Percentiles rank a stretch among this genome's conserved stretches.
These are phyloP conservation scores for Drosophila diplacantha DNA, from an alignment of 2,888 invertebrate genomes.

Conservation along the genomic window DNA sequence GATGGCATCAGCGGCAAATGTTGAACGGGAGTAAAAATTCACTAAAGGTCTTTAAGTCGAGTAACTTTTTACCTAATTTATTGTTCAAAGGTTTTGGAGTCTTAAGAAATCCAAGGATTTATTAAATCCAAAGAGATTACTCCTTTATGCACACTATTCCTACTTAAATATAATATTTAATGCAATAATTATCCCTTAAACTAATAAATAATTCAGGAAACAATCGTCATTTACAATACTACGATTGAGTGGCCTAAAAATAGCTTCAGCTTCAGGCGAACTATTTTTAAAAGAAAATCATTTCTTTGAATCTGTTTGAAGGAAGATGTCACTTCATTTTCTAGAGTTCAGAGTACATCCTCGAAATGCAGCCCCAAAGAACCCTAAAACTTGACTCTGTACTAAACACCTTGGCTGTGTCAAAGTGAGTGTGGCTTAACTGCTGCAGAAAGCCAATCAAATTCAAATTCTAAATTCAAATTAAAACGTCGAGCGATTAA, in stretches of 20 bases:
- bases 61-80: background rate
- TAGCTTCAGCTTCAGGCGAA: background rate
- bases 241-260: background rate
- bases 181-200: too few species aligned
- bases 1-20: slow-evolving; percentile 12
- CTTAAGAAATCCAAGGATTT: background rate
- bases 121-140: too few species aligned
- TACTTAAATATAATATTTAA: too few species aligned
- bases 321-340: background rate
- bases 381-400: slow-evolving; percentile 3
- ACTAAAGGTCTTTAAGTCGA: slow-evolving; percentile 11
- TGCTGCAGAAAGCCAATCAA: slow-evolving; percentile 35
- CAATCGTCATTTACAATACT: background rate
- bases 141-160: too few species aligned
- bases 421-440: background rate
- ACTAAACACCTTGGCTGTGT: background rate
- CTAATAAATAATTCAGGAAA: background rate
- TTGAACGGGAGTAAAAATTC: slow-evolving; percentile 23
- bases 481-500: slow-evolving; percentile 56
- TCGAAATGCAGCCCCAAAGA: background rate
- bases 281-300: background rate
- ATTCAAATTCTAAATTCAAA: slow-evolving; percentile 49
- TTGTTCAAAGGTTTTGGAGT: background rate
- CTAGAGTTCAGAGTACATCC: background rate
- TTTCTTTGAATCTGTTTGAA: background rate